phyloP scores from a whole-genome alignment of 92 coral and sea anemone genomes.

The Siderastrea radians region DNA sequence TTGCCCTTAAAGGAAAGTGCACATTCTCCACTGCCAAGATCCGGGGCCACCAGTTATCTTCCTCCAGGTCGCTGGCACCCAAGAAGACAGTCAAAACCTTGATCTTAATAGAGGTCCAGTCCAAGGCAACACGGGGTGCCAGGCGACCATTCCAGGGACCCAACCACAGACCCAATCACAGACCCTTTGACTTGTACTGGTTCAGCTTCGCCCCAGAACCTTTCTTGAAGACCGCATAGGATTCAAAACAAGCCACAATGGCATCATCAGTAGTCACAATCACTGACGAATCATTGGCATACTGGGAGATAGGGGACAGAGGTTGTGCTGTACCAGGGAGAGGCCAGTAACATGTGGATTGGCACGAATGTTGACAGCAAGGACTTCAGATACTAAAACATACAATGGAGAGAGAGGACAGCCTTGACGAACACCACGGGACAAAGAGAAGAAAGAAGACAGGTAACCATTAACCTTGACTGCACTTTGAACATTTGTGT shows the following conservation, averaged over 20 bases:
- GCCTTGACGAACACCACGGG: constrained; percentile 47
- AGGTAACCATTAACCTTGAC: constrained; percentile 34
- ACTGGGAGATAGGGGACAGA: not conserved
- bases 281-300: not conserved
- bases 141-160: not conserved
- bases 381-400: constrained; percentile 16
- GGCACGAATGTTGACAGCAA: constrained; percentile 18
- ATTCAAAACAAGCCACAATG: not conserved
- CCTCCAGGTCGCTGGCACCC: not conserved
- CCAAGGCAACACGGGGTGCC: not conserved
- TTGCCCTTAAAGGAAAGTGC: not conserved
- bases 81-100: not conserved
- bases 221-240: not conserved
- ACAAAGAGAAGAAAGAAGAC: constrained; percentile 10
- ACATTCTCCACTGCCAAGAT: not conserved
- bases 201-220: constrained; percentile 38
- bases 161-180: constrained; percentile 29
- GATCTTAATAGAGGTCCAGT: not conserved
- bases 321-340: not conserved
- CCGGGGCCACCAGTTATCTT: not conserved
- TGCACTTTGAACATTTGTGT: not conserved
- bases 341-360: constrained; percentile 18
- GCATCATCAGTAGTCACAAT: not conserved
- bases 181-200: not conserved
- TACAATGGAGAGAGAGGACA: constrained; percentile 10